Evolutionary conservation across 2,888 invertebrate genomes (phyloP).

Genomic region (Cantharis rufa): DNA sequence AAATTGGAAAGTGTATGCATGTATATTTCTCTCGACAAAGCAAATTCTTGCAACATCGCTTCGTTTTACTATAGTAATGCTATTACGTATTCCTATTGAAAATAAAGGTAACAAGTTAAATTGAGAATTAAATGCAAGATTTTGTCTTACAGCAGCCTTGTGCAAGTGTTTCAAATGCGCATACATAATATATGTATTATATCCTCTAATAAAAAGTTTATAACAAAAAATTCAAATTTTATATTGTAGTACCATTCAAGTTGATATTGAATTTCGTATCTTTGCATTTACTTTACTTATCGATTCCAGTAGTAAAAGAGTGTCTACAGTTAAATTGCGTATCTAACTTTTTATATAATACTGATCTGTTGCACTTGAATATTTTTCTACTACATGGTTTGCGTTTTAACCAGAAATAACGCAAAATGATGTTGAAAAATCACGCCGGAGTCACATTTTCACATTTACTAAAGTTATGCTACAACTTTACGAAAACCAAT

Average conservation of each 20-base stretch:
- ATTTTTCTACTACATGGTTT: slow-evolving; percentile 48
- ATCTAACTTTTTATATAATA: slow-evolving; percentile 28
- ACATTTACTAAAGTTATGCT: slow-evolving; percentile 40
- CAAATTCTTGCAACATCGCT: background rate
- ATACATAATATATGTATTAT: background rate
- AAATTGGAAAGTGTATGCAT: background rate
- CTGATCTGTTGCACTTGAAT: slow-evolving; percentile 41
- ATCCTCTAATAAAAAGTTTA: background rate
- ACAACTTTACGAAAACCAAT: slow-evolving; percentile 36
- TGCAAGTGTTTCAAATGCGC: background rate
- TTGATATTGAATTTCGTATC: slow-evolving; percentile 9
- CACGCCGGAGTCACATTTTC: slow-evolving; percentile 41
- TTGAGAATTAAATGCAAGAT: background rate
- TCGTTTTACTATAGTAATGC: background rate
- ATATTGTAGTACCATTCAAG: background rate
- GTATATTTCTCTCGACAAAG: background rate
- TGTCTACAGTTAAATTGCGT: slow-evolving; percentile 22
- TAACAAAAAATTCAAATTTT: background rate
- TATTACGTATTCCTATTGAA: background rate
- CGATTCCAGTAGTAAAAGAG: slow-evolving; percentile 6
- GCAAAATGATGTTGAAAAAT: slow-evolving; percentile 48
- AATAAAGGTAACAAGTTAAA: background rate
- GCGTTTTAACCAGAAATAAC: slow-evolving; percentile 44
- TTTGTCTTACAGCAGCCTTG: background rate
- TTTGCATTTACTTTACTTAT: slow-evolving; percentile 14